These are phyloP conservation scores for Panthera tigris DNA, from an alignment of 2,113 vertebrate genomes.

Conservation along the genomic window DNA sequence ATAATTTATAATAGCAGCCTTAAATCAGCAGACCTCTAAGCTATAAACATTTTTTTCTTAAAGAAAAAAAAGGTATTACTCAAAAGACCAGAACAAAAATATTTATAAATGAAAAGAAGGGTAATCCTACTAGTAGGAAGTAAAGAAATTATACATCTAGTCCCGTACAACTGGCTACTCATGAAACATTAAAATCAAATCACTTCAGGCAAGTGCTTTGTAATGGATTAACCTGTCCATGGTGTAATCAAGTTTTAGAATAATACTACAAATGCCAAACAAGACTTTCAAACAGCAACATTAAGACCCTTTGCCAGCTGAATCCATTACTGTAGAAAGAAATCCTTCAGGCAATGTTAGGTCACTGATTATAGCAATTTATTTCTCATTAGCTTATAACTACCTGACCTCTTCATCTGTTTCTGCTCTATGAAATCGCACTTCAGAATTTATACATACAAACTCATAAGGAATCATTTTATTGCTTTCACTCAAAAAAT, in stretches of 20 bases:
- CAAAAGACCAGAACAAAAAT: neutral
- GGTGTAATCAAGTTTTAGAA: slow-evolving; percentile 72
- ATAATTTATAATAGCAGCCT: neutral
- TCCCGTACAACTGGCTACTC: slow-evolving; percentile 54
- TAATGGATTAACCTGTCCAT: slow-evolving; percentile 76
- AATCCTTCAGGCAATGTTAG: slow-evolving; percentile 75
- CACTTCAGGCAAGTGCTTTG: slow-evolving; percentile 67
- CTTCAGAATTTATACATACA: slow-evolving; percentile 69
- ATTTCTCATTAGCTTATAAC: slow-evolving; percentile 80
- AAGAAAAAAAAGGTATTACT: neutral
- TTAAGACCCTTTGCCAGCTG: slow-evolving; percentile 52
- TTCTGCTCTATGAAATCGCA: slow-evolving; percentile 66
- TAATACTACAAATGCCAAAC: slow-evolving; percentile 67
- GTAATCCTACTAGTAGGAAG: neutral
- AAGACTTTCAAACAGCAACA: slow-evolving; percentile 41
- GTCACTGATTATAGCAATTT: slow-evolving; percentile 78
- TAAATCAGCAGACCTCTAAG: neutral
- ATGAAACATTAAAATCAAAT: slow-evolving; percentile 70
- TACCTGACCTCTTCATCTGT: slow-evolving; percentile 79
- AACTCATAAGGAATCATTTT: slow-evolving; percentile 69
- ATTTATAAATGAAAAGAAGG: neutral
- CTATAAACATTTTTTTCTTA: neutral
- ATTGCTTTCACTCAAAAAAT: slow-evolving; percentile 62
- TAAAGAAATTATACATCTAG: slow-evolving; percentile 45
- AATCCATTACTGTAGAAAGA: slow-evolving; percentile 74